These are phyloP conservation scores for Pseudomyrmex flavicornis DNA, from an alignment of 1,140 invertebrate species.

Conservation along the genomic window DNA sequence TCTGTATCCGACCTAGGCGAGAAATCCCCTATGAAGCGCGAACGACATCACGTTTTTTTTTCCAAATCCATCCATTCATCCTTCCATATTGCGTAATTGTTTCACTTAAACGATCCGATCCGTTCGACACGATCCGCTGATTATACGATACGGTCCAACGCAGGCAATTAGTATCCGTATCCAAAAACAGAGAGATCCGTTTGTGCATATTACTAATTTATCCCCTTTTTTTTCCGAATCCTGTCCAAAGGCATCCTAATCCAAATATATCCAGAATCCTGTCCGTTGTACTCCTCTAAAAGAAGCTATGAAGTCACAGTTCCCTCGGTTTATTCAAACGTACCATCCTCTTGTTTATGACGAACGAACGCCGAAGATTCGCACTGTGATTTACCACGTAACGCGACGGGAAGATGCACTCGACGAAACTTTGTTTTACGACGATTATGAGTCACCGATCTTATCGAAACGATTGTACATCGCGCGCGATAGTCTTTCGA, in stretches of 20 bases:
- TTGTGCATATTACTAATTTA: constrained; percentile 70
- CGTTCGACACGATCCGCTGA: constrained; percentile 70
- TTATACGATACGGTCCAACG: constrained; percentile 51
- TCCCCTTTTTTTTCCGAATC: constrained; percentile 50
- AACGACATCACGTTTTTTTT: constrained; percentile 64
- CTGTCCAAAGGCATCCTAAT: constrained; percentile 68
- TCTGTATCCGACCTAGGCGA: constrained; percentile 76
- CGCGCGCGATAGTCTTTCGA: too few relatives aligned
- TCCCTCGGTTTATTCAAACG: constrained; percentile 57
- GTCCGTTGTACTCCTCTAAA: constrained; percentile 66
- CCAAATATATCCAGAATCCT: constrained; percentile 71
- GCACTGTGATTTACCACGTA: constrained; percentile 41
- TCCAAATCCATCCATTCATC: constrained; percentile 77
- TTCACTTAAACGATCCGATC: constrained; percentile 67
- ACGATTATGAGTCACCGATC: too few relatives aligned
- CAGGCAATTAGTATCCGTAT: constrained; percentile 76
- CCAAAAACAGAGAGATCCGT: constrained; percentile 76
- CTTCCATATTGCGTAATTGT: constrained; percentile 51
- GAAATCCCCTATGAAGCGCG: constrained; percentile 74
- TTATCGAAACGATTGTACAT: too few relatives aligned
- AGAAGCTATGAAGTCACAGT: constrained; percentile 58
- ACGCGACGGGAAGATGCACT: constrained; percentile 60
- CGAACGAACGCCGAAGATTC: constrained; percentile 55
- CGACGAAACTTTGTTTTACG: constrained; percentile 7
- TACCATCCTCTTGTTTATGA: constrained; percentile 67